Evolutionary conservation across 2,797 vertebrate species (phyloP), one percentile per base, ranked within the genome.

Genomic region (Typhlichthys eigenmanni): DNA sequence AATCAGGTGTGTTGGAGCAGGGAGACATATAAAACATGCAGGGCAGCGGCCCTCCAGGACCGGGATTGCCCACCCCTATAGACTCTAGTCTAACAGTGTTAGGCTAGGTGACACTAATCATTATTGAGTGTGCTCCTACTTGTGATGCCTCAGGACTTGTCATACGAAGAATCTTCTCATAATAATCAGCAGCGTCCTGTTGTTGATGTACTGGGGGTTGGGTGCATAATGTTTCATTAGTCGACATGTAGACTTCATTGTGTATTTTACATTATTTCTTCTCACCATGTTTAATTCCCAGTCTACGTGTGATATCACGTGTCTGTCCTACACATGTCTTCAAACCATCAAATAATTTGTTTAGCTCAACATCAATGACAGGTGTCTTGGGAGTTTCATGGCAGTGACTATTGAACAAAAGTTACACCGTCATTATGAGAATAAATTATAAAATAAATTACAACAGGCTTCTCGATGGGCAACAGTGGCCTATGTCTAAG

Each of bases 171-270:
- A 89, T 90, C 83, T 73, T 91, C 69, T 90, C 80, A n/a, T 80
- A 87, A 71, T 76, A 91, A 66, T 92, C 89, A 0, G 87, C 87
- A 48, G 90, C 90, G 73, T 92, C 91, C 2, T 56, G 66, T 34
- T 90, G 88, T 57, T 87, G 70, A 47, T 0, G 3, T 14, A 87
- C 91, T 91, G 65, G 0, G 0, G 12, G 5, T 58, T 45, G 2
- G 1, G 0, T 1, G 0, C 16, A n/a, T 11, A 54, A 11, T 9
- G 8, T 17, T 29, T 54, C 4, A 5, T n/a, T 17, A 6, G 38
- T 51, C 13, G 9, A 51, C 14, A 57, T 45, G 29, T 12, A 54
- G 17, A 11, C 52, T 19, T 1, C 47, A 29, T 54, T 29, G 3
- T 12, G 16, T 17, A 17, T 17, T 17, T 17, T 17, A 17, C 16